Base-by-base conservation (phyloP, 2,888 invertebrate genomes). In the Microplitis deprimator region DNA sequence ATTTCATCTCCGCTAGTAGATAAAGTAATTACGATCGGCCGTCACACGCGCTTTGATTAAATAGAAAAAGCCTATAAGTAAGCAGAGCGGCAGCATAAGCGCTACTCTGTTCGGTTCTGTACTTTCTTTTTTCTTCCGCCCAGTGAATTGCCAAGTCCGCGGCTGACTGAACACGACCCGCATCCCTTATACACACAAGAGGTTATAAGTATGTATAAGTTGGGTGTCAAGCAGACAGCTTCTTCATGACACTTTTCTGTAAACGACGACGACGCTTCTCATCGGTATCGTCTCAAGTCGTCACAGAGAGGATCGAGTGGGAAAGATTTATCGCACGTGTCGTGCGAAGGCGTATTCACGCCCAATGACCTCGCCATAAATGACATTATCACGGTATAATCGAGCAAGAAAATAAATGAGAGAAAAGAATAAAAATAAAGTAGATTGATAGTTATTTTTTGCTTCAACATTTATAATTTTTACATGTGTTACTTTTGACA, bases 1-100 rank as follows among this genome's bases (percentile, higher is more conserved):
- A 72, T 40, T 70, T 65, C 71, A 59, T 60, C 75, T 70, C 64
- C 75, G 29, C 74, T 16, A 29, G 16, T 65, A 17, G 67, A 59
- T 68, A 65, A 29, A 50, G 50, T 50, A 8, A 65, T 29, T 70
- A 61, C 50, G 17, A 62, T 59, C 62, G 64, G 59, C 59, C 8
- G 70, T 68, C 74, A 75, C 62, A 73, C 75, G 75, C 79, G 74
- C 73, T 69, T 73, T n/a, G 16, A 39, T 68, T 8, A 68, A 68
- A 20, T 68, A 68, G 50, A 41, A 16, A 40, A 40, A 17, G 38
- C 61, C 69, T 69, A 17, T 13, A 69, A 17, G 59, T 50, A 17
- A 41, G 17, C 29, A 20, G 13, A 65, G 65, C 65, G 50, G 13
- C 50, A 50, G 50, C 29, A 40, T 68, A 17, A n/a, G 62, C 62